Percentiles rank a stretch among this genome's conserved stretches.
Conservation (phyloP, 2,797 vertebrate species). For the Anguilla obscura region DNA sequence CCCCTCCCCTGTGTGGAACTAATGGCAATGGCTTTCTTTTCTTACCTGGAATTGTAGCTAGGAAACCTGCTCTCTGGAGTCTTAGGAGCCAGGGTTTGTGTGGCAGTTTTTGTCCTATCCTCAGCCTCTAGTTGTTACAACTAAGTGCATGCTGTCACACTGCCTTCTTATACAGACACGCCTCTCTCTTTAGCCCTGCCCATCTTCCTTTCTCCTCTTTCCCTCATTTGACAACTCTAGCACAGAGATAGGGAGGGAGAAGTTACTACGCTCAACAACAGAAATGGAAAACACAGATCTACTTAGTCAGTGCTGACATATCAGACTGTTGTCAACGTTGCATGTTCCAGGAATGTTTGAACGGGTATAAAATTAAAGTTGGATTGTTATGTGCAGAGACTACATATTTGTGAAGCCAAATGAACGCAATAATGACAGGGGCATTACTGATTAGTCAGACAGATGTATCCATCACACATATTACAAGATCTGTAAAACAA, state of each 20-base stretch:
- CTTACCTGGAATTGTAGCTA: conserved; percentile 47
- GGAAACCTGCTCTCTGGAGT: conserved; percentile 48
- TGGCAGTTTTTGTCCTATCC: conserved; percentile 63
- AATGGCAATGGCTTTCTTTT: not conserved
- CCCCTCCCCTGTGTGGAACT: not conserved
- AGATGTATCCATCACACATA: not conserved
- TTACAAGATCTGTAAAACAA: too few relatives aligned
- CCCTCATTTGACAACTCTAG: conserved; percentile 38
- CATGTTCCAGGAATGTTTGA: conserved; percentile 57
- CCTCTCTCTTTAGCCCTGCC: conserved; percentile 66
- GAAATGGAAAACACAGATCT: conserved; percentile 51
- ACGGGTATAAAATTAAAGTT: conserved; percentile 63
- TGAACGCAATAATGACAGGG: not conserved
- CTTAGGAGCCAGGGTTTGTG: conserved; percentile 10
- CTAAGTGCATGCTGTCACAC: conserved; percentile 67
- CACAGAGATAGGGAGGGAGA: conserved; percentile 57
- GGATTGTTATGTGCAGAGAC: not conserved
- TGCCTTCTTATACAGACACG: conserved; percentile 77
- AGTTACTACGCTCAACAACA: conserved; percentile 62
- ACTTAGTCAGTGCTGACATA: conserved; percentile 62
- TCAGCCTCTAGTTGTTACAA: conserved; percentile 70
- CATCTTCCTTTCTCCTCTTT: conserved; percentile 53
- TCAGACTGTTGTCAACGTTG: conserved; percentile 58
- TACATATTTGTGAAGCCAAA: not conserved
- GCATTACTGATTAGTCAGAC: not conserved